A percentile compares a stretch with the other conserved stretches of the same genome.
phyloP scores from a whole-genome alignment of 1,140 invertebrate species.

The Drosophila parvula region DNA sequence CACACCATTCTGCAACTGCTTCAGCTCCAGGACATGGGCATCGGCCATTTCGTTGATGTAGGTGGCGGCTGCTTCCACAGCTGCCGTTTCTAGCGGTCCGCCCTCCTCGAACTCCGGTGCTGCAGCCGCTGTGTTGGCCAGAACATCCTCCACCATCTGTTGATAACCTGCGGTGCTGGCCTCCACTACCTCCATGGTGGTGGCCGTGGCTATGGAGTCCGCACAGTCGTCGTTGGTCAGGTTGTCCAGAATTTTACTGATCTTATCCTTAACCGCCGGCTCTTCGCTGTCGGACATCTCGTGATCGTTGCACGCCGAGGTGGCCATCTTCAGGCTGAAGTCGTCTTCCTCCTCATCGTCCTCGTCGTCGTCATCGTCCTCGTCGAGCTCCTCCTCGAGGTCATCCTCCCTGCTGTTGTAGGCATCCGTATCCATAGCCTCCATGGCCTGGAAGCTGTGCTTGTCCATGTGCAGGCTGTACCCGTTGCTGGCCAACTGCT shows the following conservation, averaged over 20 bases:
- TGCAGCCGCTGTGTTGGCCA: conserved; percentile 54
- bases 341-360: conserved; percentile 80
- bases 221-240: conserved; percentile 80
- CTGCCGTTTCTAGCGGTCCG: conserved; percentile 48
- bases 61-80: conserved; percentile 67
- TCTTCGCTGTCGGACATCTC: conserved; percentile 80
- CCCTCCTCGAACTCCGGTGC: conserved; percentile 42
- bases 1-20: conserved; percentile 66
- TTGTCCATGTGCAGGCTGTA: conserved; percentile 54
- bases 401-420: conserved; percentile 34
- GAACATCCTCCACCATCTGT: conserved; percentile 73
- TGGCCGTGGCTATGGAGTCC: conserved; percentile 67
- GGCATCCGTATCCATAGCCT: conserved; percentile 59
- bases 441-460: conserved; percentile 46
- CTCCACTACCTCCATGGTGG: conserved; percentile 62
- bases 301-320: conserved; percentile 67
- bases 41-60: conserved; percentile 81
- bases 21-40: conserved; percentile 69
- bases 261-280: conserved; percentile 81
- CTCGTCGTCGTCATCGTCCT: conserved; percentile 53
- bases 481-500: conserved; percentile 44
- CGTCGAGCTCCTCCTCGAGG: conserved; percentile 54
- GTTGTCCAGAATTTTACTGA: conserved; percentile 80
- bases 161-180: conserved; percentile 62
- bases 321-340: conserved; percentile 77